phyloP scores from a whole-genome alignment of 2,888 invertebrate species.

The Heliothis peltigera region DNA sequence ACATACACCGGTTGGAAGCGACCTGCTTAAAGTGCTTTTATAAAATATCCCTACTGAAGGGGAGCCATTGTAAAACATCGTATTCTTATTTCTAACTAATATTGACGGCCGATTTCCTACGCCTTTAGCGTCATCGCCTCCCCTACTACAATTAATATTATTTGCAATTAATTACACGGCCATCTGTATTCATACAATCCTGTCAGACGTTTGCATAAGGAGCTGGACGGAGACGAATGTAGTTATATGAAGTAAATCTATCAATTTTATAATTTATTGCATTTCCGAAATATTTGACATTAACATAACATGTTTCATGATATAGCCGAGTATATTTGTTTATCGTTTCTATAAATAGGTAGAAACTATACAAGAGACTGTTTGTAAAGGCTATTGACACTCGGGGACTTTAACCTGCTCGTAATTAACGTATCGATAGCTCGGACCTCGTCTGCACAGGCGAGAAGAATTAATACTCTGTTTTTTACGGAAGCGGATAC shows the following conservation, averaged over 20 bases:
- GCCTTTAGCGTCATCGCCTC: too few relatives aligned
- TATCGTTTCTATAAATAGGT: slow-evolving; percentile 3
- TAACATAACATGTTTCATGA: slow-evolving; percentile 22
- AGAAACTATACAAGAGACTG: slow-evolving; percentile 5
- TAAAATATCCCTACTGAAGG: too few relatives aligned
- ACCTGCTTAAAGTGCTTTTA: too few relatives aligned
- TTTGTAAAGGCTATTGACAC: not conserved
- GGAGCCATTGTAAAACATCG: too few relatives aligned
- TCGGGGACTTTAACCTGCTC: not conserved
- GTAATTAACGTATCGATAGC: not conserved
- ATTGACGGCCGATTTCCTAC: too few relatives aligned
- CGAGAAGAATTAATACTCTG: not conserved
- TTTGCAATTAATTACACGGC: slow-evolving; percentile 47
- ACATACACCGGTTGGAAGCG: too few relatives aligned
- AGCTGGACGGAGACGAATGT: slow-evolving; percentile 33
- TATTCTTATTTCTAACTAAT: too few relatives aligned
- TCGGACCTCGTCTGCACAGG: not conserved
- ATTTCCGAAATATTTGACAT: slow-evolving; percentile 22
- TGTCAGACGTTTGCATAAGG: slow-evolving; percentile 40
- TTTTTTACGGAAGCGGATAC: not conserved
- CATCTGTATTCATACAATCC: slow-evolving; percentile 37
- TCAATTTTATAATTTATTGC: slow-evolving; percentile 3
- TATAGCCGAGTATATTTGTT: slow-evolving; percentile 4
- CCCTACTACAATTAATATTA: too few relatives aligned
- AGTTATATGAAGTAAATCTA: slow-evolving; percentile 33